Conservation (phyloP, 2,797 vertebrate species). For the Brachyalestes nurse region DNA sequence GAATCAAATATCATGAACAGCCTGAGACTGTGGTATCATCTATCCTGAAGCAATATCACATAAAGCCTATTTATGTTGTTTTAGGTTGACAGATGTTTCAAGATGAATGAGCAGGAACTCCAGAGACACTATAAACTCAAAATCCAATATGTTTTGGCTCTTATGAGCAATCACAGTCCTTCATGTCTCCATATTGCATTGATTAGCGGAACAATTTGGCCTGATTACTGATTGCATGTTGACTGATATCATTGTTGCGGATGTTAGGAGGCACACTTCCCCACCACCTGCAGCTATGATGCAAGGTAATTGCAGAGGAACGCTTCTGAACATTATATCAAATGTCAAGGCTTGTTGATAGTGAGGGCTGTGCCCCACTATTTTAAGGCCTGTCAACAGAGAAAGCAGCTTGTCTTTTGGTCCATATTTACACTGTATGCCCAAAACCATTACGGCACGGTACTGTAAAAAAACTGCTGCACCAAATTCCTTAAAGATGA, state of each 20-base stretch:
- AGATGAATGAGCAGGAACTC: constrained; percentile 52
- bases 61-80: constrained; percentile 30
- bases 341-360: constrained; percentile 50
- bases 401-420: constrained; percentile 11
- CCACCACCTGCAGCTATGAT: constrained; percentile 80
- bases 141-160: constrained; percentile 60
- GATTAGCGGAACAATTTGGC: constrained; percentile 80
- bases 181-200: constrained; percentile 75
- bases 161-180: constrained; percentile 72
- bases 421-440: constrained; percentile 2
- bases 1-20: constrained; percentile 17
- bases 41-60: constrained; percentile 28
- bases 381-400: constrained; percentile 41
- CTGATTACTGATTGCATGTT: constrained; percentile 85
- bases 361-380: constrained; percentile 37
- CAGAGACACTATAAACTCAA: constrained; percentile 47
- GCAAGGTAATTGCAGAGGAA: constrained; percentile 69
- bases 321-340: constrained; percentile 66
- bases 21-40: constrained; percentile 30
- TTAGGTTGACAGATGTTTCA: constrained; percentile 54
- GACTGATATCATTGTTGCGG: constrained; percentile 80
- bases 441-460: not conserved
- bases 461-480: not conserved
- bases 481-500: constrained; percentile 8
- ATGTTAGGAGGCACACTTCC: constrained; percentile 75